phyloP scores from a whole-genome alignment of 2,888 invertebrate species.

The Hypercompe scribonia region DNA sequence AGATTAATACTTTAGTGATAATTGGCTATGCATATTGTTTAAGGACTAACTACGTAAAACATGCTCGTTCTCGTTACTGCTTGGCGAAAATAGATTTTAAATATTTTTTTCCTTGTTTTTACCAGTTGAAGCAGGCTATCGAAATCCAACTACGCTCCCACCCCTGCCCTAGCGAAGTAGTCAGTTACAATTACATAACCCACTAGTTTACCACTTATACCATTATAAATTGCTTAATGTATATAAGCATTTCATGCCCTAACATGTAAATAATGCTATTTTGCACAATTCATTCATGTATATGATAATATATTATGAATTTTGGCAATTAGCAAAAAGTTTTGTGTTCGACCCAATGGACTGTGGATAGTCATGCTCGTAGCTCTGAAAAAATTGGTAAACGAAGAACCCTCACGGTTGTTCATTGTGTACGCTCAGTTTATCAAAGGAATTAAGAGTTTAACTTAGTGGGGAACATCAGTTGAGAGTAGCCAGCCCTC shows the following conservation, averaged over 20 bases:
- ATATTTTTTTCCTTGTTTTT: background rate
- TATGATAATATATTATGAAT: too few species aligned
- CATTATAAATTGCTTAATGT: too few species aligned
- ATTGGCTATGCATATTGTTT: background rate
- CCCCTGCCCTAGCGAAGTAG: too few species aligned
- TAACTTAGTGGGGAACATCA: background rate
- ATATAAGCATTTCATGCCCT: too few species aligned
- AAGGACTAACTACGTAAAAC: background rate
- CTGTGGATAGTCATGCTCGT: background rate
- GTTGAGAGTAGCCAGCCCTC: background rate
- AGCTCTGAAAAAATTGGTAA: background rate
- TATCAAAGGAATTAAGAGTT: background rate
- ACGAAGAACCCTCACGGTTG: background rate
- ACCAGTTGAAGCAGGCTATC: too few species aligned
- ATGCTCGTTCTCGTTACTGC: background rate
- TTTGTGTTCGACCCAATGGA: background rate
- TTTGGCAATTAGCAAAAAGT: background rate
- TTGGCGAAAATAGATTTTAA: background rate
- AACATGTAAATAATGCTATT: too few species aligned
- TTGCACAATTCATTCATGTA: too few species aligned
- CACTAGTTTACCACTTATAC: too few species aligned
- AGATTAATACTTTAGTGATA: slow-evolving; percentile 1
- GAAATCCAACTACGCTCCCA: too few species aligned
- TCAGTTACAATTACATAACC: too few species aligned
- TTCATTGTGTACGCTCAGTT: background rate